Conservation (phyloP, 2,888 invertebrate genomes). For the Galerucella pusilla region DNA sequence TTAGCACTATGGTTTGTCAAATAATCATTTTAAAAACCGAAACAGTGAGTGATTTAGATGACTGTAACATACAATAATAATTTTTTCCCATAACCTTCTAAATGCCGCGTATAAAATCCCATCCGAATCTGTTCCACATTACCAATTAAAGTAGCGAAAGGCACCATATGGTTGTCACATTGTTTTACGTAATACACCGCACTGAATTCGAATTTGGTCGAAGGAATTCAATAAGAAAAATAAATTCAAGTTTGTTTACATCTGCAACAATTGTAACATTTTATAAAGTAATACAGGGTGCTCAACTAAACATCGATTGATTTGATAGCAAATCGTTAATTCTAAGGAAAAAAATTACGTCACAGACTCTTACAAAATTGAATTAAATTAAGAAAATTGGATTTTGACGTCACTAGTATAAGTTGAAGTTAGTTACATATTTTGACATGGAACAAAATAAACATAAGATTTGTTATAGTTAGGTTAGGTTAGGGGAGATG, state of each 20-base stretch:
- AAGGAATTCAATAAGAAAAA: constrained; percentile 18
- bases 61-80: constrained; percentile 5
- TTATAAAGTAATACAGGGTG: background rate
- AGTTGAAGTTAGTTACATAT: no score
- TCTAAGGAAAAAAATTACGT: no score
- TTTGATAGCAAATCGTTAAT: no score
- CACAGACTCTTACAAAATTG: no score
- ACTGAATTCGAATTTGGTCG: constrained; percentile 17
- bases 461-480: no score
- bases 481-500: no score
- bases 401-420: no score
- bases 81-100: constrained; percentile 34
- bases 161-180: constrained; percentile 34
- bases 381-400: no score
- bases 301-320: no score
- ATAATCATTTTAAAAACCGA: background rate
- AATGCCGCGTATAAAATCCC: constrained; percentile 17
- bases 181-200: constrained; percentile 28
- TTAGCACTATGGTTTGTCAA: no score
- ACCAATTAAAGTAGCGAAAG: constrained; percentile 27
- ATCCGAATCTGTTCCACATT: constrained; percentile 34
- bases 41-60: background rate
- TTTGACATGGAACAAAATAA: no score
- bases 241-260: constrained; percentile 11
- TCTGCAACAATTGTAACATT: background rate